Evolutionary conservation across 53 echinoderm and acorn worm genomes (phyloP).

Genomic region (Temnopleurus reevesii): DNA sequence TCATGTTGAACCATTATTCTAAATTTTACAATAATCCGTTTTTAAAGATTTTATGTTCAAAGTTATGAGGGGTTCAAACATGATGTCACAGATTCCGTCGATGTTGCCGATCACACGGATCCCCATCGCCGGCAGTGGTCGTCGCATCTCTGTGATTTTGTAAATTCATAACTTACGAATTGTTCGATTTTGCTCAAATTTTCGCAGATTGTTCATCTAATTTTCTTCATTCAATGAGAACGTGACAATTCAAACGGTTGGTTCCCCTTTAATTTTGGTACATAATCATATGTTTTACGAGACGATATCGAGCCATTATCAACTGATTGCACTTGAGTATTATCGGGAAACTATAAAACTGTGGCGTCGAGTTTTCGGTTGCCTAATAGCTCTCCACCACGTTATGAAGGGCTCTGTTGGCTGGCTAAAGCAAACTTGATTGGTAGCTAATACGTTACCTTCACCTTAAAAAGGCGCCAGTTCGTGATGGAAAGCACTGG

Average conservation of each 20-base stretch:
- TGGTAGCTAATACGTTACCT: neutral
- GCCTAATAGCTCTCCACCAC: neutral
- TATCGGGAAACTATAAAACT: neutral
- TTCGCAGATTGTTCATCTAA: no score
- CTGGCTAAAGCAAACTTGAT: neutral
- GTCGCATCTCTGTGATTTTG: no score
- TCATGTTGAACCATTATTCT: no score
- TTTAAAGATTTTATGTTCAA: no score
- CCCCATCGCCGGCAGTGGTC: no score
- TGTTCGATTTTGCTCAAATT: no score
- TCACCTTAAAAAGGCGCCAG: constrained; percentile 13
- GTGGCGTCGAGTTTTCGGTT: neutral
- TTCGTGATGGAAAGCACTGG: neutral
- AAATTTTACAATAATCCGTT: no score
- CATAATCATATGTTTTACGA: neutral
- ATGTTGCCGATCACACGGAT: no score
- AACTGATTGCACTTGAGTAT: neutral
- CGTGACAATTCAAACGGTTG: neutral
- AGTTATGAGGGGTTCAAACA: no score
- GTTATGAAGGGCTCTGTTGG: neutral
- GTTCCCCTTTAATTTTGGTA: neutral
- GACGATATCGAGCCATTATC: neutral
- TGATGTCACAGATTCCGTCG: no score
- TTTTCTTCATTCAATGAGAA: neutral
- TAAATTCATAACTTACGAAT: no score